Base-by-base conservation (phyloP, 2,888 invertebrate genomes). In the Chloroclystis v-ata region DNA sequence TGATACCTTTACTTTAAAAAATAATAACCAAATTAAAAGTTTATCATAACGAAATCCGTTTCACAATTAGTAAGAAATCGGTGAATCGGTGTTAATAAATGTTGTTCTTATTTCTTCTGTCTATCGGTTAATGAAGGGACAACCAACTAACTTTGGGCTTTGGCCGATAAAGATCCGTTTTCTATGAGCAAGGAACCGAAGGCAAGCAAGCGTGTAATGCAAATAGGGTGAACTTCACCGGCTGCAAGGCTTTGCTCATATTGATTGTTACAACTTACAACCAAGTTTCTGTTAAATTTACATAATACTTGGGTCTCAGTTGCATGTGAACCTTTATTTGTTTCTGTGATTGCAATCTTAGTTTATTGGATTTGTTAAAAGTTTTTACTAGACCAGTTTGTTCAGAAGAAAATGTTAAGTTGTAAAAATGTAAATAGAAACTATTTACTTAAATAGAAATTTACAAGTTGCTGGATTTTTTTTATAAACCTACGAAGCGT, bases 151-250 rank as follows among this genome's bases (percentile, higher is more conserved):
- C n/a, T n/a, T n/a, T n/a, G n/a, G n/a, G n/a, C n/a, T n/a, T n/a
- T n/a, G n/a, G n/a, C n/a, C n/a, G n/a, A n/a, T 20, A 20, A 20
- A 5, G 12, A 20, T 35, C 41, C 11, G 40, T 10, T 49, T 49
- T 41, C 14, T 2, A 11, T 3, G 24, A 16, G 9, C 24, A 24
- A 37, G 13, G 2, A 24, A 1, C 11, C 28, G 9, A 38, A 49
- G 48, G 54, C 56, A 63, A 65, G 60, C 63, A 59, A 60, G 56
- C 65, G 61, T 65, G 62, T 69, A 68, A 72, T 69, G 67, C 67
- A 67, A 69, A 72, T 66, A 62, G 63, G 60, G 57, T 64, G 59
- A 71, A 72, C 67, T 74, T 75, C 63, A 67, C 63, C 67, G 65
- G 68, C 63, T 67, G 68, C 67, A 60, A 30, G 60, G 61, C 60